These are phyloP conservation scores for Gari tellinella DNA, from an alignment of 2,888 invertebrate species.

Conservation along the genomic window DNA sequence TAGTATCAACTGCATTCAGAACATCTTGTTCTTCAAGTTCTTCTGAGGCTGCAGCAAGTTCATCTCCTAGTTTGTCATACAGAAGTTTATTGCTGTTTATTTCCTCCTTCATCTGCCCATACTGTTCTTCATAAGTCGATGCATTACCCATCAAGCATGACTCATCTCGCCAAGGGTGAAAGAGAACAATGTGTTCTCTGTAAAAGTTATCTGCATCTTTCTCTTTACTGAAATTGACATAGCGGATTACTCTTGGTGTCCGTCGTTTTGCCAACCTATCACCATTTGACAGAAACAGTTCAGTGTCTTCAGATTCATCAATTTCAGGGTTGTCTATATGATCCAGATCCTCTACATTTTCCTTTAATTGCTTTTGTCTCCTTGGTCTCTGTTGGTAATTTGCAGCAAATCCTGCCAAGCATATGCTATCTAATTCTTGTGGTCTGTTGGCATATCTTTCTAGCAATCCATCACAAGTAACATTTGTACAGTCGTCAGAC, in stretches of 20 bases:
- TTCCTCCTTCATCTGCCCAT: slow-evolving; percentile 16
- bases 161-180: slow-evolving; percentile 70
- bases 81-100: slow-evolving; percentile 6
- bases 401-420: slow-evolving; percentile 42
- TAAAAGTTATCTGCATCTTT: slow-evolving; percentile 47
- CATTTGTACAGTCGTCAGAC: slow-evolving; percentile 47
- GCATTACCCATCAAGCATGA: slow-evolving; percentile 19
- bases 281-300: not conserved
- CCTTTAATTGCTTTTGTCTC: not conserved
- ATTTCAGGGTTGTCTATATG: not conserved
- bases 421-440: slow-evolving; percentile 20
- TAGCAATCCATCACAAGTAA: slow-evolving; percentile 29
- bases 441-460: slow-evolving; percentile 40
- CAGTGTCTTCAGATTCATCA: slow-evolving; percentile 2
- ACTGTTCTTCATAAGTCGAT: slow-evolving; percentile 39
- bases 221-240: slow-evolving; percentile 36
- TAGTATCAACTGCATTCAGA: not conserved
- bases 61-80: not conserved
- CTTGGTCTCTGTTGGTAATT: slow-evolving; percentile 1
- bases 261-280: slow-evolving; percentile 1
- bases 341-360: slow-evolving; percentile 1
- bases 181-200: slow-evolving; percentile 67
- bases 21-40: not conserved
- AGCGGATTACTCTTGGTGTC: not conserved
- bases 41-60: not conserved